These are phyloP conservation scores for Cyphomyrmex costatus DNA, from an alignment of 1,140 invertebrate genomes.

Conservation along the genomic window DNA sequence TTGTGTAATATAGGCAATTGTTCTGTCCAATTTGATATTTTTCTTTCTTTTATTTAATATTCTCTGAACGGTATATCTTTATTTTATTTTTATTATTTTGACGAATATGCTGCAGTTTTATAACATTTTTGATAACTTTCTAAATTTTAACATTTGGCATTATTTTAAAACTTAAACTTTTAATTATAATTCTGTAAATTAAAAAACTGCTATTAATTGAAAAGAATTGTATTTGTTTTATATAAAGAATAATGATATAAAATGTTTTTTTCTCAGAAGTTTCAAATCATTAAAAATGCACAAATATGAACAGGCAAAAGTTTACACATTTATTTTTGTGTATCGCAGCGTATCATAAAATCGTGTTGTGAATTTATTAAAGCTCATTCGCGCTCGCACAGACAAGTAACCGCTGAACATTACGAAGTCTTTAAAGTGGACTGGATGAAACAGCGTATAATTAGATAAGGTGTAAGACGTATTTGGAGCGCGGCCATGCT, in stretches of 20 bases:
- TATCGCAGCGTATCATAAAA: constrained; percentile 23
- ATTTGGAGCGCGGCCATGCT: constrained; percentile 86
- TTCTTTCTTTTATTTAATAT: neutral
- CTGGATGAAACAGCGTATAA: constrained; percentile 85
- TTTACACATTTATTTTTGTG: constrained; percentile 1
- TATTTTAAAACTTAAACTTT: neutral
- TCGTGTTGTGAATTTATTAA: constrained; percentile 79
- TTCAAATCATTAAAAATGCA: neutral
- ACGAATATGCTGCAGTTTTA: neutral
- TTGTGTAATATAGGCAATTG: neutral
- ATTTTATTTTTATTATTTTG: constrained; percentile 15
- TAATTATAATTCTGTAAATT: neutral
- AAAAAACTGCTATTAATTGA: neutral
- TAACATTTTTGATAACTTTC: neutral
- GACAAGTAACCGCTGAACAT: constrained; percentile 83
- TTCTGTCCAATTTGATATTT: neutral
- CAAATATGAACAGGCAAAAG: neutral
- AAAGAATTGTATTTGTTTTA: neutral
- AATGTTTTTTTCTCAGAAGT: neutral
- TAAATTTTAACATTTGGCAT: neutral
- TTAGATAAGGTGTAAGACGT: constrained; percentile 86
- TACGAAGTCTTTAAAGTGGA: constrained; percentile 81
- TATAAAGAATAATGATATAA: constrained; percentile 1
- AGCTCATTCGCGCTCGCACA: constrained; percentile 76
- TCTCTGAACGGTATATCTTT: neutral